Percentiles rank a stretch among this genome's conserved stretches.
These are phyloP conservation scores for Nixonia krombeini DNA, from an alignment of 1,140 invertebrate species.

Conservation along the genomic window DNA sequence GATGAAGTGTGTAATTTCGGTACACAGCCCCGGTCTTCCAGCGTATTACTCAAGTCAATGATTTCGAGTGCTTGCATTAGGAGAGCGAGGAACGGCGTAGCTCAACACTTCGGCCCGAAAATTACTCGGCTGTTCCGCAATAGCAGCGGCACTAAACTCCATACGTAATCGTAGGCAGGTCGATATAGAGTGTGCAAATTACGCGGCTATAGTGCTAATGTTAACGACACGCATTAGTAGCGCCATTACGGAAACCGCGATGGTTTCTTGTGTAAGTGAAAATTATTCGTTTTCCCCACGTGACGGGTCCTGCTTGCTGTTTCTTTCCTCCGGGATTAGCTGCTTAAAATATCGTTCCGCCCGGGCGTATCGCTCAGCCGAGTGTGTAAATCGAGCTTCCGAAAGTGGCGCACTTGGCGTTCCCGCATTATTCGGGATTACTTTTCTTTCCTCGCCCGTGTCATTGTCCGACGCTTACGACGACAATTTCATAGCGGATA, in stretches of 20 bases:
- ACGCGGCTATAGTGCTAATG: conserved; percentile 54
- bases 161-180: conserved; percentile 32
- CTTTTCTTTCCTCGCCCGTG: no score
- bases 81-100: conserved; percentile 41
- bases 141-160: conserved; percentile 18
- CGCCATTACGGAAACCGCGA: conserved; percentile 36
- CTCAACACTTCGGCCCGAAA: conserved; percentile 56
- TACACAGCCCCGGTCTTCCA: conserved; percentile 6
- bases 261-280: conserved; percentile 37
- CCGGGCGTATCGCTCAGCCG: conserved; percentile 11
- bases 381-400: conserved; percentile 18
- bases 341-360: conserved; percentile 31
- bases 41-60: conserved; percentile 8
- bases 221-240: conserved; percentile 59
- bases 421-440: no score
- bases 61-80: conserved; percentile 38
- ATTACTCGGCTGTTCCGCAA: conserved; percentile 50
- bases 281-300: conserved; percentile 34
- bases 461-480: no score
- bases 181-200: conserved; percentile 58
- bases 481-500: no score
- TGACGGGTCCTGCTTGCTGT: conserved; percentile 16
- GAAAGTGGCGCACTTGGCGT: no score
- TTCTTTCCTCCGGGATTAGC: conserved; percentile 18
- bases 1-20: no score